These are phyloP conservation scores for Gorsachius magnificus DNA, from an alignment of 2,797 vertebrate genomes.

Conservation along the genomic window DNA sequence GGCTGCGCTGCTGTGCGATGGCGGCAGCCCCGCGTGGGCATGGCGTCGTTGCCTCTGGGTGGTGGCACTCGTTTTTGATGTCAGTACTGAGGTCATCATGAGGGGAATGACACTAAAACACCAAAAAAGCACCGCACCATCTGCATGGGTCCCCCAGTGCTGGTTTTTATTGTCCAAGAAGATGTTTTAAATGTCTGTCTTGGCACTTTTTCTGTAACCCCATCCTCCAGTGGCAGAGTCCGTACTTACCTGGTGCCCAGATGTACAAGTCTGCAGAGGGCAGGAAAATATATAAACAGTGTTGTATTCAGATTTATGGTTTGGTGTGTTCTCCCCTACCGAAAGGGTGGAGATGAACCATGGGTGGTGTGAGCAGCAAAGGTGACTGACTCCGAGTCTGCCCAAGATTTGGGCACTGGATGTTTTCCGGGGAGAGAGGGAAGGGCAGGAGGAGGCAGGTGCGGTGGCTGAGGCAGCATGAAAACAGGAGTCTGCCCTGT, in stretches of 20 bases:
- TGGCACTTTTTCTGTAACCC: neutral
- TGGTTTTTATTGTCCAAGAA: neutral
- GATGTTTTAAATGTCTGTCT: neutral
- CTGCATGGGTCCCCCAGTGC: fast-evolving
- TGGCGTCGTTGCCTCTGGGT: fast-evolving
- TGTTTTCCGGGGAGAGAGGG: neutral
- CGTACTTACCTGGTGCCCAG: neutral
- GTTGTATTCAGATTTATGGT: neutral
- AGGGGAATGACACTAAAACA: neutral
- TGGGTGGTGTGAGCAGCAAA: neutral
- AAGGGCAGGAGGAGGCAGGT: neutral
- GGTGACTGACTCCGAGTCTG: neutral
- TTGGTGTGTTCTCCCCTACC: fast-evolving
- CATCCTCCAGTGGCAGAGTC: fast-evolving
- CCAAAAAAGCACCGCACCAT: too few species aligned
- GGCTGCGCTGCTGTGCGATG: fast-evolving
- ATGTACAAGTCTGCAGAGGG: fast-evolving
- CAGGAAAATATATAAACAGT: neutral
- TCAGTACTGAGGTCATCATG: fast-evolving
- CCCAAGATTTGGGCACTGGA: neutral
- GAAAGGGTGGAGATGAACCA: neutral
- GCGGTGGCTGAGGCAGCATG: neutral
- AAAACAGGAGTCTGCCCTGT: neutral
- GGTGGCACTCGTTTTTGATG: neutral
- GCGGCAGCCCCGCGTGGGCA: fast-evolving